phyloP scores from a whole-genome alignment of 2,113 vertebrate genomes.

The Halcyon senegalensis region DNA sequence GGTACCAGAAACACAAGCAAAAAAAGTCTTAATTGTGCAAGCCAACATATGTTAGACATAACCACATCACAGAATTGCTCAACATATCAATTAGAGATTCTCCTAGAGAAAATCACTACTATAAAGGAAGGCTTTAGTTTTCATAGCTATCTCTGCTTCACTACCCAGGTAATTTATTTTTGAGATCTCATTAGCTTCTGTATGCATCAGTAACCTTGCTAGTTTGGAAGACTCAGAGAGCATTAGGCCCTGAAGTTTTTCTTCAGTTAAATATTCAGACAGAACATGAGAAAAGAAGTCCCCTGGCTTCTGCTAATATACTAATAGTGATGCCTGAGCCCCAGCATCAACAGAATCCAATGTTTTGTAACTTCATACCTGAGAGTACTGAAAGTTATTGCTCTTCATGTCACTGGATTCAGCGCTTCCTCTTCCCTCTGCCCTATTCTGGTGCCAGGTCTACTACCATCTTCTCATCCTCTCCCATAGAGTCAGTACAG shows the following conservation, averaged over 20 bases:
- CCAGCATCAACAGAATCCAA: background rate
- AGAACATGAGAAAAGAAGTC: background rate
- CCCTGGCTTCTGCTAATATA: background rate
- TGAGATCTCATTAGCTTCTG: background rate
- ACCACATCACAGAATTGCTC: background rate
- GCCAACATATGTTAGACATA: background rate
- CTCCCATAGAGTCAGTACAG: background rate
- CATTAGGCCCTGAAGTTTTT: background rate
- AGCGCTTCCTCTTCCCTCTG: background rate
- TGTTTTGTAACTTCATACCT: background rate
- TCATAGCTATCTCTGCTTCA: background rate
- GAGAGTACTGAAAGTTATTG: background rate
- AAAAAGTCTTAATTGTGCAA: background rate
- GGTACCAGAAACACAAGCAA: constrained; percentile 4
- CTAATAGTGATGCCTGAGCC: background rate
- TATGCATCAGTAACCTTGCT: background rate
- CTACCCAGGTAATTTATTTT: background rate
- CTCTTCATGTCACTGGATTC: background rate
- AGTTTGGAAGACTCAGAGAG: background rate
- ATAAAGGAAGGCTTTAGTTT: background rate
- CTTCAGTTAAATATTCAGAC: background rate
- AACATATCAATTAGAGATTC: background rate
- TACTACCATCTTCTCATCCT: background rate
- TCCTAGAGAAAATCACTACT: background rate
- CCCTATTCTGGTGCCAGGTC: background rate